These are phyloP conservation scores for Homarus gammarus DNA, from an alignment of 2,888 invertebrate genomes.

Conservation along the genomic window DNA sequence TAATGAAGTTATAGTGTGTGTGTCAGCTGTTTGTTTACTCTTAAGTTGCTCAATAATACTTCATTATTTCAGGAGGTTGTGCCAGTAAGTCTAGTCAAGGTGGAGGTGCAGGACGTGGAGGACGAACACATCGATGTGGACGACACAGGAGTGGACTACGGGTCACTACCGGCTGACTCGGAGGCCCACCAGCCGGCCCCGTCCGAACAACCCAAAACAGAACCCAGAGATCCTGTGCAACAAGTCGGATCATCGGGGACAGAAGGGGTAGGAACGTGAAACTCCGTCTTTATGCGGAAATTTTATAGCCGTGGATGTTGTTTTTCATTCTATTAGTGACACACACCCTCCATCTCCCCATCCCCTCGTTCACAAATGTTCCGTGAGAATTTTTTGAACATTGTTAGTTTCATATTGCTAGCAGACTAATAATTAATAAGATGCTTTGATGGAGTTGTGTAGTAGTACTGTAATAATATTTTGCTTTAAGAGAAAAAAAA, in stretches of 20 bases:
- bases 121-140: constrained; percentile 52
- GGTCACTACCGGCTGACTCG: not conserved
- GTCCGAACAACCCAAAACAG: constrained; percentile 8
- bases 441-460: too few species aligned
- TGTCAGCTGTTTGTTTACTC: too few species aligned
- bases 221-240: constrained; percentile 3
- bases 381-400: not conserved
- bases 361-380: not conserved
- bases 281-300: constrained; percentile 4
- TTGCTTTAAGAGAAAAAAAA: too few species aligned
- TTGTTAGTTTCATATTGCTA: not conserved
- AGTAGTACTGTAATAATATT: too few species aligned
- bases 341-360: not conserved
- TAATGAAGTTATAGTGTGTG: too few species aligned
- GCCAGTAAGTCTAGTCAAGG: constrained; percentile 54
- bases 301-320: not conserved
- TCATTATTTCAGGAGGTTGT: constrained; percentile 47
- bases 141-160: constrained; percentile 2
- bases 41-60: too few species aligned
- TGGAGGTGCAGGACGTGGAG: constrained; percentile 53
- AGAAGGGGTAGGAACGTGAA: constrained; percentile 51
- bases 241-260: constrained; percentile 29
- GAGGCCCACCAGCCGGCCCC: constrained; percentile 11
- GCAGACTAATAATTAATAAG: too few species aligned
- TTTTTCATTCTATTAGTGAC: not conserved